Base-by-base conservation (phyloP, 2,113 vertebrate species). In the Shinisaurus crocodilurus region DNA sequence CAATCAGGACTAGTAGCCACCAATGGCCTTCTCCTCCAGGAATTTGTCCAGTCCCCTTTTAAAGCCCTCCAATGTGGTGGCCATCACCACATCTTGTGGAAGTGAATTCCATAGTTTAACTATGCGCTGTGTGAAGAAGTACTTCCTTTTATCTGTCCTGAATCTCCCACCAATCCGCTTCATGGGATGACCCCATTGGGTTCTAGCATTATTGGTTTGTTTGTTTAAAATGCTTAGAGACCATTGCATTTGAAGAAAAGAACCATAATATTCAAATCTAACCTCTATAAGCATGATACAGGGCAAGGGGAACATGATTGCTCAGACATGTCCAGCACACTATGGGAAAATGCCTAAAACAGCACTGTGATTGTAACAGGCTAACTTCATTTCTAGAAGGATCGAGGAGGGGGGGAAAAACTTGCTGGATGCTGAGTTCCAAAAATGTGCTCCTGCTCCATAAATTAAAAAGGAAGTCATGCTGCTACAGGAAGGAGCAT, bases 341-440 rank as follows among this genome's bases (percentile, higher is more conserved):
- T n/a, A 76, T 83, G 65, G 63, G 92, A 91, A 86, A 3, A 77
- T 80, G 80, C 79, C 43, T 74, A 80, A 88, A 90, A 80, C 57
- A 40, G 86, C 6, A 7, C 63, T 32, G 2, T 77, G 74, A 25
- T 90, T 84, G 0, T 43, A 91, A 85, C 67, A 87, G 20, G 13
- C 90, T 82, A 76, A 90, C 83, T 74, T 90, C 67, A 32, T 70
- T 93, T 76, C 43, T 81, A 82, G 93, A 89, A 82, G 81, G 84
- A 23, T 82, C 16, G 65, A 85, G n/a, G 87, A n/a, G 37, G 70
- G 74, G 85, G 75, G 27, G 32, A 29, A 37, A 70, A 37, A 50
- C 43, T 85, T 76, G 13, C 25, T 37, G 29, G 15, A 87, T 83
- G 63, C 72, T 57, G 25, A 45, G 3, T 86, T 92, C 54, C 74